Conservation (phyloP, 2,888 invertebrate species). For the Trichopoda pennipes region DNA sequence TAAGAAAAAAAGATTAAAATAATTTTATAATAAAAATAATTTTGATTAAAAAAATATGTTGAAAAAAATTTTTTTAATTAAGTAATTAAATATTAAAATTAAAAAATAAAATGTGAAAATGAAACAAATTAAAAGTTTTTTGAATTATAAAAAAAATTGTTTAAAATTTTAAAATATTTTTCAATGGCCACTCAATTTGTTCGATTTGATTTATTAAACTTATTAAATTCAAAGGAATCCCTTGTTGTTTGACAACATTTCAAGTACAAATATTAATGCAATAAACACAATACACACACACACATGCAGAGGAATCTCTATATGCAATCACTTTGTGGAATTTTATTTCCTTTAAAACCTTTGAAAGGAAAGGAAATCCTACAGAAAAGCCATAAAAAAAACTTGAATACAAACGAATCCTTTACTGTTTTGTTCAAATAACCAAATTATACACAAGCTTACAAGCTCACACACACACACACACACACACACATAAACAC, state of each 20-base stretch:
- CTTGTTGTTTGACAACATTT: slow-evolving; percentile 1
- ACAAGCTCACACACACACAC: background rate
- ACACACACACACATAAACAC: background rate
- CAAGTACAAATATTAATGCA: slow-evolving; percentile 7
- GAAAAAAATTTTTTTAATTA: no score
- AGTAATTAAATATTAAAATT: no score
- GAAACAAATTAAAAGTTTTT: slow-evolving; percentile 9
- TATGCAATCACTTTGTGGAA: slow-evolving; percentile 1
- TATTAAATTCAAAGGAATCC: slow-evolving; percentile 19
- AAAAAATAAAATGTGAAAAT: background rate
- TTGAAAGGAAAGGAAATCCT: slow-evolving; percentile 15
- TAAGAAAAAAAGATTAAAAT: background rate
- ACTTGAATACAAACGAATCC: slow-evolving; percentile 15
- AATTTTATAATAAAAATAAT: background rate
- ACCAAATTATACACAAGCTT: background rate
- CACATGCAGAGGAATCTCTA: background rate
- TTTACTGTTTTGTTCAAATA: slow-evolving; percentile 13
- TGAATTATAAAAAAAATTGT: slow-evolving; percentile 3
- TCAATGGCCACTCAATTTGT: background rate
- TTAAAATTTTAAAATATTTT: background rate
- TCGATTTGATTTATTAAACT: slow-evolving; percentile 5
- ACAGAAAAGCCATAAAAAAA: slow-evolving; percentile 10
- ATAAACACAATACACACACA: slow-evolving; percentile 6
- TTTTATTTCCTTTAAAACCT: slow-evolving; percentile 38
- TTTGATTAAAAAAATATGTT: no score